Evolutionary conservation across 2,888 invertebrate genomes (phyloP), one percentile per base, ranked within the genome.

Genomic region (Escarpia spicata): DNA sequence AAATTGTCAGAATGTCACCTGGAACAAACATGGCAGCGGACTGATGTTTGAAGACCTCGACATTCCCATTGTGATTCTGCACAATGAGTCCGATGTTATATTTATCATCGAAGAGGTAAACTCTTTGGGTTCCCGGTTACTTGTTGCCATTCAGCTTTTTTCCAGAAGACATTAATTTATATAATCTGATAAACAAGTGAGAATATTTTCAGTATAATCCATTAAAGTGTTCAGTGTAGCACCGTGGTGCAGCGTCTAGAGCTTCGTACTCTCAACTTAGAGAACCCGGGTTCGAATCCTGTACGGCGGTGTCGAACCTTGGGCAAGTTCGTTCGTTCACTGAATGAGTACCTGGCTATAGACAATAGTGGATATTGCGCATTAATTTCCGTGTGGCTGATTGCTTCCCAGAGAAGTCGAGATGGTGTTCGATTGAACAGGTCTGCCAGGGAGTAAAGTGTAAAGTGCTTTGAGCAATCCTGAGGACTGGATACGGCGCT

Each of bases 21-120:
- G 99, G 99, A 99, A 99, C 97, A 97, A 97, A 26, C 92, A 94
- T 94, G 99, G 98, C 12, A 98, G 98, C 26, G 97, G 98, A 2
- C 96, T 99, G 26, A 96, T 99, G 94, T 97, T 98, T 95, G 97
- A 97, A 95, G 98, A 99, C 95, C 98, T 98, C 95, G 98, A 98
- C n/a, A 98, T 99, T 95, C 98, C 99, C 0, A 98, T 99, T 94
- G 98, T 98, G 96, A 98, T 97, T 93, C 97, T 98, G 89, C 97
- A 97, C 6, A 97, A 97, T 92, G 93, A 95, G 43, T 94, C 94
- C 0, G 97, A 98, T 93, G 95, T 96, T 3, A 93, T 95, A 94
- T 97, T 97, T 95, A 96, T 96, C 15, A 96, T 96, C 15, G 92
- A 95, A 9, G 93, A 95, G 93, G 95, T 95, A 93, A 93, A 94